Base-by-base conservation (phyloP, 1,140 invertebrate species). In the Drosophila pseudoananassae region DNA sequence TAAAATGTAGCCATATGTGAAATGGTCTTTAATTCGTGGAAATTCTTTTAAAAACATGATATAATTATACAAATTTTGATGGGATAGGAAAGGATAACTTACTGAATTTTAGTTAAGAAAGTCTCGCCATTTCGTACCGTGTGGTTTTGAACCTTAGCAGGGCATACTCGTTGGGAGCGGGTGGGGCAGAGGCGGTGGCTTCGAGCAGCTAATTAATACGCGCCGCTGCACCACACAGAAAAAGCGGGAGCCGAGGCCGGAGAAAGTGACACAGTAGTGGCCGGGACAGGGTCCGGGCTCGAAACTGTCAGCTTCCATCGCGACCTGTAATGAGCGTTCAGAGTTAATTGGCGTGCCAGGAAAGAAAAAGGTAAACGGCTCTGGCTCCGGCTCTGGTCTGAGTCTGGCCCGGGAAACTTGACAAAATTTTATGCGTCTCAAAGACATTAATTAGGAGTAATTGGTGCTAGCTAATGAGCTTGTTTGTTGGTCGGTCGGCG, bases 171-270 rank as follows among this genome's bases (percentile, higher is more conserved):
- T 25, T 60, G 66, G 73, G 59, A 12, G 33, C 5, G 33, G 31
- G 8, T 10, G 8, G 9, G 31, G 25, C 5, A 9, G 31, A 33
- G 31, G 31, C 49, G 76, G 31, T 77, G 72, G 71, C 71, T 80
- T 87, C 82, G 82, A 85, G 81, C 69, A 68, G 78, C 81, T 85
- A 85, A 85, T 85, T 85, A 85, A 85, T 85, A 85, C 81, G 81
- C 81, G 82, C 81, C 78, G 78, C 69, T 85, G 81, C 81, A 87
- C 82, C 61, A 29, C 51, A 56, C 59, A 70, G 70, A 38, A 61
- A 20, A 47, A 43, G 15, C 40, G 14, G 40, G 55, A 46, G 17
- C 15, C 20, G 15, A 20, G 33, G 33, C 14, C 17, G 56, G 15
- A 38, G 40, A 31, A 43, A 77, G 68, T 73, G 58, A 78, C 78